Evolutionary conservation across 2,113 vertebrate species (phyloP), one percentile per base, ranked within the genome.

Genomic region (Hippocampus guttulatus): DNA sequence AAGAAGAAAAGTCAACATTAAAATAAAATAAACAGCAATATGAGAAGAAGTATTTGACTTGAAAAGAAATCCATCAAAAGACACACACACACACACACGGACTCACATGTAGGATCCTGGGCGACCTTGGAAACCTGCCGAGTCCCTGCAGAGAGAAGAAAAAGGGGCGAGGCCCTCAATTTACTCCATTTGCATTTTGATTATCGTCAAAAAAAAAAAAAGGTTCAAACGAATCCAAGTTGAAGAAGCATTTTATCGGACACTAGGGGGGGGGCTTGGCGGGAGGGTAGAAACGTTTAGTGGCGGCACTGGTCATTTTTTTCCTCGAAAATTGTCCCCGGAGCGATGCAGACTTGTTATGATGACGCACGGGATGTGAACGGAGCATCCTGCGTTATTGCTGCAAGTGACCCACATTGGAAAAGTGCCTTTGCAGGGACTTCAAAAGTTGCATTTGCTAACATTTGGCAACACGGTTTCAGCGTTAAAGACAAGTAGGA

Each of bases 61-160:
- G 5, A 18, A 49, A 49, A n/a, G 21, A 54, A 51, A 15, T 15
- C 33, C 5, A 6, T 38, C 33, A 52, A 77, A 75, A 71, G 70
- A 40, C 51, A 54, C 7, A 21, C 49, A 52, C 51, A 43, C 51
- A 60, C 41, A 68, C 0, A 65, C 43, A 25, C n/a, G 8, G 69
- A 52, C 80, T 89, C 86, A 94, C 93, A 81, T 94, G 95, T 2
- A 91, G 78, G 78, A 93, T 91, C 63, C 92, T 91, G 15, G 95
- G 95, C 51, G 96, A 94, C 64, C 93, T 92, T 54, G 91, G 81
- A 73, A 93, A 93, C 79, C 93, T 92, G 78, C 87, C 83, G 74
- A 92, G 88, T 63, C 94, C 94, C 96, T 97, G 89, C 1, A 38
- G 75, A 68, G 33, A 84, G 10, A 80, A 70, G 77, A 69, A 75